phyloP scores from a whole-genome alignment of 1,140 invertebrate species.

The Lucilia cuprina region DNA sequence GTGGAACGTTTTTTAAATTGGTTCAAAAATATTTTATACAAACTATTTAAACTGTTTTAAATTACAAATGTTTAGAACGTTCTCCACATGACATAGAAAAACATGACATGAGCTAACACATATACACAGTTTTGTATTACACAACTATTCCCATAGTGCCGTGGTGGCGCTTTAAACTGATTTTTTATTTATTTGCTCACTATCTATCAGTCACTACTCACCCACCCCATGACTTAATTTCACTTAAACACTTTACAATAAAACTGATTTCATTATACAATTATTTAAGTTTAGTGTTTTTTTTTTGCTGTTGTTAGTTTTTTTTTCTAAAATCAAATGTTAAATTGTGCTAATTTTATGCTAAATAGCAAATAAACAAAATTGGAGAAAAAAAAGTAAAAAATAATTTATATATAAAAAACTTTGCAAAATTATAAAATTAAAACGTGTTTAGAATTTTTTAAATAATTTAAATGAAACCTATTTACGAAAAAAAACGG shows the following conservation, averaged over 20 bases:
- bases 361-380: not conserved
- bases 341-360: not conserved
- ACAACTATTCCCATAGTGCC: too few relatives aligned
- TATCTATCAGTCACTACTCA: too few relatives aligned
- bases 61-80: too few relatives aligned
- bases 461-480: not conserved
- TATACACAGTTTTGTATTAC: too few relatives aligned
- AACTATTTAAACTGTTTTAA: too few relatives aligned
- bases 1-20: too few relatives aligned
- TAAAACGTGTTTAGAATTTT: slow-evolving; percentile 4
- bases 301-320: not conserved
- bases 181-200: too few relatives aligned
- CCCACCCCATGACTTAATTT: too few relatives aligned
- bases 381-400: not conserved
- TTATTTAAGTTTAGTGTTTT: not conserved
- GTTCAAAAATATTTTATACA: too few relatives aligned
- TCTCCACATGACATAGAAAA: too few relatives aligned
- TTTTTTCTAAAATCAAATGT: not conserved
- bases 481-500: not conserved
- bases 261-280: not conserved
- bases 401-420: not conserved
- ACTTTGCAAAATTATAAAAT: not conserved
- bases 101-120: too few relatives aligned
- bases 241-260: not conserved
- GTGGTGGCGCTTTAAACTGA: too few relatives aligned